A percentile compares a stretch with the other conserved stretches of the same genome.
Evolutionary conservation across 1,140 invertebrate genomes (phyloP).

Genomic region (Leucophenga varia): DNA sequence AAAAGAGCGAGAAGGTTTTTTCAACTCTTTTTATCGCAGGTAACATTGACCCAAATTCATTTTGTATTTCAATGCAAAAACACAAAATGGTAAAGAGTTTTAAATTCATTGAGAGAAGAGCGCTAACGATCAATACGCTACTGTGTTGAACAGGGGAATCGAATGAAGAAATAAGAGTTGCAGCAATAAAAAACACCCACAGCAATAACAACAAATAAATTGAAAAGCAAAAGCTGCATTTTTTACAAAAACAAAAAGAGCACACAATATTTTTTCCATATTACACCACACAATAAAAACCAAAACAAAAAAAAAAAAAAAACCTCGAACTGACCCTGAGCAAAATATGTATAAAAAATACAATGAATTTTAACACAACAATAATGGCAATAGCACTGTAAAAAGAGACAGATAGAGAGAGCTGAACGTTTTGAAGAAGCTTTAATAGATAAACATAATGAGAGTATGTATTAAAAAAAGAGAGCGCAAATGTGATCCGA

Average conservation of each 20-base stretch:
- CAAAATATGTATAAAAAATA: slow-evolving; percentile 25
- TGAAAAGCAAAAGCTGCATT: too few species aligned
- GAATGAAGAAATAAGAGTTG: too few species aligned
- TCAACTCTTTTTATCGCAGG: slow-evolving; percentile 36
- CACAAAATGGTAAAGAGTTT: too few species aligned
- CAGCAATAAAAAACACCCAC: slow-evolving; percentile 14
- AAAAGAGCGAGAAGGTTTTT: too few species aligned
- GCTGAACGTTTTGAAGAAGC: too few species aligned
- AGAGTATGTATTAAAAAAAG: too few species aligned
- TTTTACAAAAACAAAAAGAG: too few species aligned
- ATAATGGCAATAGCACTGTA: slow-evolving; percentile 15
- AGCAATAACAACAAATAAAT: neutral
- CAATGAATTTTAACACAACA: slow-evolving; percentile 23
- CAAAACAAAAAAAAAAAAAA: slow-evolving; percentile 6
- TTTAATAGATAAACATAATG: too few species aligned
- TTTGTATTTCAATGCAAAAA: slow-evolving; percentile 49
- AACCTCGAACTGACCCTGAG: slow-evolving; percentile 47
- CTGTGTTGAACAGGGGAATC: too few species aligned
- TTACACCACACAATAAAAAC: slow-evolving; percentile 1
- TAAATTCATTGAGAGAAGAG: too few species aligned
- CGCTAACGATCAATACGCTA: too few species aligned
- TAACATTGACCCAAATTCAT: slow-evolving; percentile 52
- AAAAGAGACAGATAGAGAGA: neutral
- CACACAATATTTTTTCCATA: neutral
- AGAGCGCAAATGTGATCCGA: slow-evolving; percentile 7